Conservation (phyloP, 2,888 invertebrate genomes). For the Linnaemya tessellans region DNA sequence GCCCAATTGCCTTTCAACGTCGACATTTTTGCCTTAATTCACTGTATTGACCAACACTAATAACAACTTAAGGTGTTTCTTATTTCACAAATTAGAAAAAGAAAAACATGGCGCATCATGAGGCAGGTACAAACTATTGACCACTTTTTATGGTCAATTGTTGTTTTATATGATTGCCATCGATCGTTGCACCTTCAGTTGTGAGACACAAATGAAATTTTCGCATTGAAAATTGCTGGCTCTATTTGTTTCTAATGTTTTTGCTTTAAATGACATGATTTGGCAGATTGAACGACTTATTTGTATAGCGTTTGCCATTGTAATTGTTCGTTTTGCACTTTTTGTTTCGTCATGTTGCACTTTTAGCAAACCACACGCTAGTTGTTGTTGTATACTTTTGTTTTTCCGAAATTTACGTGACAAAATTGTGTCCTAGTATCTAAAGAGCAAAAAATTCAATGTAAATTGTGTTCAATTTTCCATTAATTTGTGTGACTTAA, state of each 20-base stretch:
- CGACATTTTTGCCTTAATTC: constrained; percentile 6
- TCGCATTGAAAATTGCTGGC: constrained; percentile 43
- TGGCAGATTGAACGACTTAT: constrained; percentile 69
- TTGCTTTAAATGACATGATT: constrained; percentile 57
- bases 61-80: constrained; percentile 28
- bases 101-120: constrained; percentile 2
- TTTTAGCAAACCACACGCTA: constrained; percentile 48
- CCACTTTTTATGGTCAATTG: constrained; percentile 51
- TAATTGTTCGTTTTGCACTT: constrained; percentile 5
- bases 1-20: constrained; percentile 34
- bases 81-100: constrained; percentile 24
- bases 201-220: not conserved
- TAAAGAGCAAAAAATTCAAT: not conserved
- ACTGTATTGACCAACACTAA: not conserved
- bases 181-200: constrained; percentile 1
- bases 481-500: constrained; percentile 18
- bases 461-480: not conserved
- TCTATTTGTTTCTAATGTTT: not conserved
- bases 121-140: constrained; percentile 29
- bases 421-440: constrained; percentile 8
- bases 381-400: constrained; percentile 23
- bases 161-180: constrained; percentile 30
- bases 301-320: constrained; percentile 52
- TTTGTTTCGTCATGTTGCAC: constrained; percentile 28
- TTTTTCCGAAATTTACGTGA: constrained; percentile 36